Conservation (phyloP, 64 coral and sea anemone species). For the Acropora yongei region DNA sequence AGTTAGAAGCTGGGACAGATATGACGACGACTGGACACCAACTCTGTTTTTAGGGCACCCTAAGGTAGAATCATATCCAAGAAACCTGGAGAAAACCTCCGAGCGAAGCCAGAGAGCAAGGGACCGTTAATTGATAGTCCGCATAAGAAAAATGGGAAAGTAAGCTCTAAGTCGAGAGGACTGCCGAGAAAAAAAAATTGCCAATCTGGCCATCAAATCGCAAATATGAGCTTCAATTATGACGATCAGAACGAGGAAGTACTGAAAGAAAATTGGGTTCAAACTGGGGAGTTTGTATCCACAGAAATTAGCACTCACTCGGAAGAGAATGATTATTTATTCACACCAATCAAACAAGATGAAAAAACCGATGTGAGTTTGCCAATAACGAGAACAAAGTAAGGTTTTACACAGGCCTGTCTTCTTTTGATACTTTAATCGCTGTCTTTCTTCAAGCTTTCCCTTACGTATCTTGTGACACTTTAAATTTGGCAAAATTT, state of each 20-base stretch:
- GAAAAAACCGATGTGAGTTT: neutral
- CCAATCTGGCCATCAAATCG: slow-evolving; percentile 6
- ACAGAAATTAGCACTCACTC: neutral
- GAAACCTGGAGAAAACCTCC: no score
- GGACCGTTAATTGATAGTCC: no score
- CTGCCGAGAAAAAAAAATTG: neutral
- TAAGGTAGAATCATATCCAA: no score
- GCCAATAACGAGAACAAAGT: no score
- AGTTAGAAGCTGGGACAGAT: no score
- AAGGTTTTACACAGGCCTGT: neutral
- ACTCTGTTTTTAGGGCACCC: no score
- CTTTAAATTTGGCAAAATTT: neutral
- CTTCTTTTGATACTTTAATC: neutral
- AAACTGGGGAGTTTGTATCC: neutral
- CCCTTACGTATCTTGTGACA: neutral
- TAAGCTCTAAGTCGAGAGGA: no score
- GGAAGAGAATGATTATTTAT: neutral
- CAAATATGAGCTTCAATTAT: neutral
- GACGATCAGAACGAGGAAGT: neutral
- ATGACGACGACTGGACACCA: no score
- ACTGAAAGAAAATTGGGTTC: neutral
- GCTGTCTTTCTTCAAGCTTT: neutral
- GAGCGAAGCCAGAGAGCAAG: no score
- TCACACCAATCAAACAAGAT: neutral
- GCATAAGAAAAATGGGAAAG: no score